These are phyloP conservation scores for Barnardius zonarius DNA, from an alignment of 2,113 vertebrate species.

Conservation along the genomic window DNA sequence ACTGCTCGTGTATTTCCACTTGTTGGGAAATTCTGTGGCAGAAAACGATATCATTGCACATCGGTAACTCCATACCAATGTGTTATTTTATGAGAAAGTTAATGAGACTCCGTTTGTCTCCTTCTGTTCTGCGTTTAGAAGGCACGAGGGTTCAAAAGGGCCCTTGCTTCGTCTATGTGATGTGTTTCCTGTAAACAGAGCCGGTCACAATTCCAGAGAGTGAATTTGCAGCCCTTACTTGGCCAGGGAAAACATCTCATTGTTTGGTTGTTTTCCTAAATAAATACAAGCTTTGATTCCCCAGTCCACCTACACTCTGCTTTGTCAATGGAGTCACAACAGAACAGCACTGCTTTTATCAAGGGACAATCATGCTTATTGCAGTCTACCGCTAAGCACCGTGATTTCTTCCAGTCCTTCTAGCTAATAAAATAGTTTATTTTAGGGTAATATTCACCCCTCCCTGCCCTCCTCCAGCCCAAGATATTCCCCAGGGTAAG, in stretches of 20 bases:
- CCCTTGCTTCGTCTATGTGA: neutral
- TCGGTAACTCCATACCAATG: neutral
- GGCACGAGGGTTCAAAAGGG: neutral
- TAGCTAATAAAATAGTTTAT: neutral
- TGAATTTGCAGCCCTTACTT: neutral
- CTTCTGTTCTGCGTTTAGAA: neutral
- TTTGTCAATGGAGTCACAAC: neutral
- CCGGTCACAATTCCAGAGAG: neutral
- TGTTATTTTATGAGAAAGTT: neutral
- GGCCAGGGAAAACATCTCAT: neutral
- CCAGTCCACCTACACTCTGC: neutral
- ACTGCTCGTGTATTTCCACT: neutral
- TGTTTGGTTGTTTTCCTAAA: neutral
- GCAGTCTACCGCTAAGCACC: neutral
- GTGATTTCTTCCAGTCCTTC: neutral
- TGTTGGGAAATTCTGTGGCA: conserved; percentile 1
- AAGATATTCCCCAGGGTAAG: neutral
- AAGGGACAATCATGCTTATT: neutral
- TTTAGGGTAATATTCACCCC: neutral
- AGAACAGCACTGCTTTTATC: neutral
- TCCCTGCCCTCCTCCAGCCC: neutral
- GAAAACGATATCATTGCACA: neutral
- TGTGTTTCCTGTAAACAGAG: neutral
- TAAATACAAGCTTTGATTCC: conserved; percentile 1
- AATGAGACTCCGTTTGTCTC: neutral